Conservation (phyloP, 2,888 invertebrate genomes). For the Folsomia manolachei region DNA sequence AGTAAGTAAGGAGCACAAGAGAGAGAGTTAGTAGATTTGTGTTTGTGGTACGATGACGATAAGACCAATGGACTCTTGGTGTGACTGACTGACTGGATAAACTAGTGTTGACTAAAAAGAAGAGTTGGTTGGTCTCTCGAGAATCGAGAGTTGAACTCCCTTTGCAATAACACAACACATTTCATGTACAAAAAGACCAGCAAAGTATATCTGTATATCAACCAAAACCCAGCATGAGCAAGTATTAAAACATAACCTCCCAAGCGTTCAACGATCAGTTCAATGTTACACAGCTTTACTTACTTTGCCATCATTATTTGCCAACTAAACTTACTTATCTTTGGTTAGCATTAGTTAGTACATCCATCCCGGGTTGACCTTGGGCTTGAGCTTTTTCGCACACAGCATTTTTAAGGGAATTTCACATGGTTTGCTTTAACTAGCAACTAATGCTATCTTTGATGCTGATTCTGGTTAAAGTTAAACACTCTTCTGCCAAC, state of each 20-base stretch:
- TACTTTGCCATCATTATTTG: background rate
- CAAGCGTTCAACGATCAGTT: conserved; percentile 5
- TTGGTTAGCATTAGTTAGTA: conserved; percentile 8
- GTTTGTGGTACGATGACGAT: conserved; percentile 11
- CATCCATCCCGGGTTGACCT: conserved; percentile 35
- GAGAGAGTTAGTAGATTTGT: background rate
- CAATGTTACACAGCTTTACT: background rate
- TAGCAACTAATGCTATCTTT: background rate
- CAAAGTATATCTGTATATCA: background rate
- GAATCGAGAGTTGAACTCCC: conserved; percentile 12
- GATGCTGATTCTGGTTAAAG: background rate
- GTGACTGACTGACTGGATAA: conserved; percentile 43
- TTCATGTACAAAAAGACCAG: conserved; percentile 16
- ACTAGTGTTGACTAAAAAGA: conserved; percentile 21
- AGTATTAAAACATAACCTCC: conserved; percentile 13
- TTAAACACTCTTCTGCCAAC: background rate
- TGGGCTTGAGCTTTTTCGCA: conserved; percentile 47
- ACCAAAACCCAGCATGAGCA: conserved; percentile 11
- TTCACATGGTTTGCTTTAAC: conserved; percentile 5
- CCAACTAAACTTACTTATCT: background rate
- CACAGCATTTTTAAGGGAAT: conserved; percentile 35
- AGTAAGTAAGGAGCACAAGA: background rate
- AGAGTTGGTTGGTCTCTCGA: conserved; percentile 14
- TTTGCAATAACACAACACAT: conserved; percentile 11
- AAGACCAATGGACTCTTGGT: conserved; percentile 24